Evolutionary conservation across 1,140 invertebrate genomes (phyloP), one percentile per base, ranked within the genome.

Genomic region (Matsumurasca onukii): DNA sequence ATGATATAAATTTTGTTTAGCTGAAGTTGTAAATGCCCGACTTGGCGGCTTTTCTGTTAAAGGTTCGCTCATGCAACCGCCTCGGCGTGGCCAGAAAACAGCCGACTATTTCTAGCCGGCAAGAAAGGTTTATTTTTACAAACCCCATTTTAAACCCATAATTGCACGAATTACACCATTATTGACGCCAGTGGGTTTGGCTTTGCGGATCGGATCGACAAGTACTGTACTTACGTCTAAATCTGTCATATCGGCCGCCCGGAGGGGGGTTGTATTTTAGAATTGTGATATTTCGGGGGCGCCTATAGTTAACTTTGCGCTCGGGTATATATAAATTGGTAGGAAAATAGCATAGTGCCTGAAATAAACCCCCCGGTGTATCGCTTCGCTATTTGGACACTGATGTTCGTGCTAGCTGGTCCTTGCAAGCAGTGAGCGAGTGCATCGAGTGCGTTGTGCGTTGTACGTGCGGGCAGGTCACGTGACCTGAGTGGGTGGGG

Each of bases 281-380:
- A 63, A 63, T 63, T 63, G 61, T 63, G 61, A 63, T 63, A 63
- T 63, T 63, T 63, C 34, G 61, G 61, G 61, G 61, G 61, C 29
- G 31, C 29, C 51, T 5, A 20, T 13, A 34, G 30, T 24, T 31
- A 31, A 20, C 27, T 63, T 63, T 63, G 31, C 12, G 61, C 34
- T 29, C 34, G 61, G 30, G 61, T 63, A 63, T 63, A 63, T 63
- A 63, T 63, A 63, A 63, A 63, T 63, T 63, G 61, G 61, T 63
- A 31, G 61, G 61, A 63, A 63, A 63, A 63, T 34, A 59, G 55
- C 55, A 2, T 59, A 27, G 12, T 5, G 49, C 61, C 34, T 63
- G 61, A 63, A 63, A 63, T 63, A 63, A 63, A 31, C 61, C 61
- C 57, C 20, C n/a, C n/a, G n/a, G n/a, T n/a, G n/a, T n/a, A n/a